Conservation (phyloP, 1,140 invertebrate genomes). For the Sitobion miscanthi region DNA sequence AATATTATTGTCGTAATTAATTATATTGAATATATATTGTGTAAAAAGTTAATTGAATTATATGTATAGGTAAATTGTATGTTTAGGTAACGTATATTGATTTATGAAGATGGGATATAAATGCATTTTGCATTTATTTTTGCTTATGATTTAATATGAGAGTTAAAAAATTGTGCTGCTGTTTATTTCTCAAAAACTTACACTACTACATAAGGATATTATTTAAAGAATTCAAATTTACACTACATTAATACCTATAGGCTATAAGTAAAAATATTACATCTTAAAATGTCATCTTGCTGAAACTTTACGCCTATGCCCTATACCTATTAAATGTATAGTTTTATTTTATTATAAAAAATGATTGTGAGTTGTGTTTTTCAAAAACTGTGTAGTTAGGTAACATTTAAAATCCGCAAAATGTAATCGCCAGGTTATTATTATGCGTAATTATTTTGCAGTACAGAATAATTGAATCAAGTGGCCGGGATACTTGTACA, state of each 20-base stretch:
- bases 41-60: background rate
- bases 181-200: background rate
- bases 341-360: background rate
- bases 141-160: too few relatives aligned
- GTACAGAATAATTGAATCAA: slow-evolving; percentile 46
- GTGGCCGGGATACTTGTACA: slow-evolving; percentile 16
- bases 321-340: background rate
- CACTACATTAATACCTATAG: background rate
- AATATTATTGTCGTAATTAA: background rate
- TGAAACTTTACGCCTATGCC: background rate
- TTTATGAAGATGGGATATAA: background rate
- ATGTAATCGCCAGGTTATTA: background rate
- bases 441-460: slow-evolving; percentile 50
- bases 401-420: slow-evolving; percentile 4
- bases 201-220: background rate
- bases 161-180: background rate
- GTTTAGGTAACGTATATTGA: background rate
- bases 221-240: background rate
- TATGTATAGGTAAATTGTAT: background rate
- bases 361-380: background rate
- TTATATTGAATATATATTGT: background rate
- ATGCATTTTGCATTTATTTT: background rate
- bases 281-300: too few relatives aligned
- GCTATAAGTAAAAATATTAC: background rate
- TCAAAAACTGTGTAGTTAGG: background rate